Percentiles rank a stretch among this genome's conserved stretches.
Conservation (phyloP, 1,140 invertebrate genomes). For the Danaus melanippus region DNA sequence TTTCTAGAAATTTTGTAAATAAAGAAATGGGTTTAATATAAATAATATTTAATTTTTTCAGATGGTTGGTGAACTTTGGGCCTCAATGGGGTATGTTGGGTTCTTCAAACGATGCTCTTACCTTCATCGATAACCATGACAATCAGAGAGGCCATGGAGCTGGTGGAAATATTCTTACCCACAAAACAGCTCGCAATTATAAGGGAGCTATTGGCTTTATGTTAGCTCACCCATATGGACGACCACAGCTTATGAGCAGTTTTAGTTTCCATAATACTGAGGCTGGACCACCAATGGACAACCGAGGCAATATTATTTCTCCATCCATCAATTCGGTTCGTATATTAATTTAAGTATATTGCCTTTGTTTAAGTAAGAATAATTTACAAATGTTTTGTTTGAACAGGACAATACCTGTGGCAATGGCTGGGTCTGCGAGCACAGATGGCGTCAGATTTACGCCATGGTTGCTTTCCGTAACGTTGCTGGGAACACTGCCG, state of each 20-base stretch:
- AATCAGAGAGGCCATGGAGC: conserved; percentile 75
- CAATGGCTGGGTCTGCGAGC: conserved; percentile 92
- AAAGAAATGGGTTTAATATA: too few species aligned
- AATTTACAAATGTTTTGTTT: conserved; percentile 4
- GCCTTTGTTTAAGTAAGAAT: conserved; percentile 6
- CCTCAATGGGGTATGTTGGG: conserved; percentile 73
- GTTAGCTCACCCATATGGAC: conserved; percentile 87
- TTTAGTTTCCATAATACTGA: conserved; percentile 74
- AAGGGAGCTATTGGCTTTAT: conserved; percentile 85
- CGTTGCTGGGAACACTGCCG: conserved; percentile 68
- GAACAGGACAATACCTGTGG: conserved; percentile 77
- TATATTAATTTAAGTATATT: conserved; percentile 11
- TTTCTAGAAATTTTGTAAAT: too few species aligned
- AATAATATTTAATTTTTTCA: conserved; percentile 26
- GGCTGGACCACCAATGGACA: conserved; percentile 76
- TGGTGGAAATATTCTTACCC: conserved; percentile 74
- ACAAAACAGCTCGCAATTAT: conserved; percentile 75
- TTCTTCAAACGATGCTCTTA: conserved; percentile 69
- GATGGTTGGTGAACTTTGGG: conserved; percentile 72
- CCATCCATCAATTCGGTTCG: conserved; percentile 75
- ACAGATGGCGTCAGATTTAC: conserved; percentile 87
- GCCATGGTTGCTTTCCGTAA: conserved; percentile 87
- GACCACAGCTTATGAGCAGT: conserved; percentile 85
- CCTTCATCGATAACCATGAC: conserved; percentile 79
- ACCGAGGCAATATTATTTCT: conserved; percentile 75